Conservation (phyloP, 1,140 invertebrate genomes). For the Zaprionus kolodkinae region DNA sequence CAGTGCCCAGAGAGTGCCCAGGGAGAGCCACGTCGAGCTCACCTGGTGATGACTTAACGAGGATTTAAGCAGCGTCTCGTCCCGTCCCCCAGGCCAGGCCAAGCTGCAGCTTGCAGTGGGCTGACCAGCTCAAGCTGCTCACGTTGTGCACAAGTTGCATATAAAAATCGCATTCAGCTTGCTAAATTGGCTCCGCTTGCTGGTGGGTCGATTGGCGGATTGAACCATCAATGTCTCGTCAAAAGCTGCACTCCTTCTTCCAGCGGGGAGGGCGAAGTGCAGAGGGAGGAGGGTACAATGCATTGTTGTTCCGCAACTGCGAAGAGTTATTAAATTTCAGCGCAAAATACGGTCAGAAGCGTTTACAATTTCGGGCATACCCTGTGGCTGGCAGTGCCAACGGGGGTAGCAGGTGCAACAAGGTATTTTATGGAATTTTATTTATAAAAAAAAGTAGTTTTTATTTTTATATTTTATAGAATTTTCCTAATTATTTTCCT, state of each 20-base stretch:
- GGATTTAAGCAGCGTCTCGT: conserved; percentile 54
- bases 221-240: conserved; percentile 82
- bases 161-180: conserved; percentile 67
- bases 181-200: conserved; percentile 74
- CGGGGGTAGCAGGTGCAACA: neutral
- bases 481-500: no score
- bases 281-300: neutral
- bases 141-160: conserved; percentile 33
- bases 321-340: conserved; percentile 62
- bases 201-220: conserved; percentile 72
- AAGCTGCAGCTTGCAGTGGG: conserved; percentile 10
- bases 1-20: neutral
- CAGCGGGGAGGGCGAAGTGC: no score
- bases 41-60: conserved; percentile 73
- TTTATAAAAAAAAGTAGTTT: neutral
- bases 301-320: conserved; percentile 19
- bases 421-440: neutral
- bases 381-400: neutral
- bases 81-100: neutral
- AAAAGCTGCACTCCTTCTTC: conserved; percentile 51
- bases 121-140: conserved; percentile 17
- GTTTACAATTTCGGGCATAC: conserved; percentile 48
- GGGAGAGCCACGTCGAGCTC: conserved; percentile 25
- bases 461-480: neutral
- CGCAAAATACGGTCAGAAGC: conserved; percentile 41